Percentiles rank a stretch among this genome's conserved stretches.
Evolutionary conservation across 2,888 invertebrate species (phyloP).

Genomic region (Ochlodes sylvanus): DNA sequence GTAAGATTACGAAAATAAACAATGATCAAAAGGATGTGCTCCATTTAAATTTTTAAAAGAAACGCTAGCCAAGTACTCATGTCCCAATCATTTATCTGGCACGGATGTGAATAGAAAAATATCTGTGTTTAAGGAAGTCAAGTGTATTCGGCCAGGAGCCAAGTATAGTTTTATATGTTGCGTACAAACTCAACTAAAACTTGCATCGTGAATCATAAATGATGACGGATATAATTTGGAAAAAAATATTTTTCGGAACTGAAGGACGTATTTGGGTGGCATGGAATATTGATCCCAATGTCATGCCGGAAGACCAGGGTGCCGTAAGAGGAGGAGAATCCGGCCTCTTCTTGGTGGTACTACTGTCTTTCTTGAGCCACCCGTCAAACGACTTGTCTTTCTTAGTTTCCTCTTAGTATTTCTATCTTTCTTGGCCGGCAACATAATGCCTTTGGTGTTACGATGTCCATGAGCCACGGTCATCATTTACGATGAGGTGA

Average conservation of each 20-base stretch:
- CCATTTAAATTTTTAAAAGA: not conserved
- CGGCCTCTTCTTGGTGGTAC: too few species aligned
- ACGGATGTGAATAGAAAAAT: slow-evolving; percentile 21
- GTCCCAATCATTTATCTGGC: slow-evolving; percentile 13
- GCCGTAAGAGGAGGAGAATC: too few species aligned
- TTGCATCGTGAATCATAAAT: not conserved
- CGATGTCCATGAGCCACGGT: too few species aligned
- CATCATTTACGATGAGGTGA: too few species aligned
- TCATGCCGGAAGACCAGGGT: not conserved
- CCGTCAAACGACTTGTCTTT: too few species aligned
- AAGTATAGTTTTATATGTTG: slow-evolving; percentile 6
- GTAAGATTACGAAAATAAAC: too few species aligned
- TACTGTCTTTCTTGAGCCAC: too few species aligned
- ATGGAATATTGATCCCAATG: not conserved
- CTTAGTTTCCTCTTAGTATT: too few species aligned
- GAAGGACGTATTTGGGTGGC: not conserved
- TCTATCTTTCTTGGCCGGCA: too few species aligned
- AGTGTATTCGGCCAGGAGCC: slow-evolving; percentile 6
- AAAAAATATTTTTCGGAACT: too few species aligned
- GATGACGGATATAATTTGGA: not conserved
- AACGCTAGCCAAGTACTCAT: slow-evolving; percentile 8
- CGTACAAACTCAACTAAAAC: not conserved
- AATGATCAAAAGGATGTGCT: not conserved
- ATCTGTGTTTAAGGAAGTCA: slow-evolving; percentile 1
- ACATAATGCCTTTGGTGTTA: too few species aligned